phyloP scores from a whole-genome alignment of 2,113 vertebrate genomes.

The Chlamydotis undulata region DNA sequence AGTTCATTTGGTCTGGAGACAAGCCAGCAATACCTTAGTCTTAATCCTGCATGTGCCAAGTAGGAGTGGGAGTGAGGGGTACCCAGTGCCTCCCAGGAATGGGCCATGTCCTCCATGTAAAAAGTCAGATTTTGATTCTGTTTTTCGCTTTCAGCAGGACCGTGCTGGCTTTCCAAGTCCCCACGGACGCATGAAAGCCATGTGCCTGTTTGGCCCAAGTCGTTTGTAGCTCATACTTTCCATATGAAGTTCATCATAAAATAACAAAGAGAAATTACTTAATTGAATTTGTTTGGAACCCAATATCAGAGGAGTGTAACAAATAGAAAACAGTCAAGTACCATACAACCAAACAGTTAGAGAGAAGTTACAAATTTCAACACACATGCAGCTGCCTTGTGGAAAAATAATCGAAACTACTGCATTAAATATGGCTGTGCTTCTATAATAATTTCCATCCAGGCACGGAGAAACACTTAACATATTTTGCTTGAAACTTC shows the following conservation, averaged over 20 bases:
- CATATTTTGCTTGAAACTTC: background rate
- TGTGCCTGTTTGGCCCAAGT: background rate
- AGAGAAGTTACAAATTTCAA: slow-evolving; percentile 32
- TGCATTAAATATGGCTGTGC: background rate
- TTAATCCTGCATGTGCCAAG: background rate
- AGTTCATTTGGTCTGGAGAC: background rate
- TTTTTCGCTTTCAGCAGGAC: background rate
- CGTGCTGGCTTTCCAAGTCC: background rate
- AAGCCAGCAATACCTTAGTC: background rate
- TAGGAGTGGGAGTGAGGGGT: background rate
- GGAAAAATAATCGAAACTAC: background rate
- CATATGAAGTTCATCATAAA: slow-evolving; percentile 34
- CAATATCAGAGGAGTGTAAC: slow-evolving; percentile 28
- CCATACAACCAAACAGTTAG: background rate
- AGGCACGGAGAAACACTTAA: background rate
- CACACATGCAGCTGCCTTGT: background rate
- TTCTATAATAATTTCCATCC: background rate
- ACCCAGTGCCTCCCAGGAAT: background rate
- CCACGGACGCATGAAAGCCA: background rate
- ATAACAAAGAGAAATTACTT: slow-evolving; percentile 34
- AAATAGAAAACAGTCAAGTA: slow-evolving; percentile 20
- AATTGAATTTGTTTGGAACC: slow-evolving; percentile 50
- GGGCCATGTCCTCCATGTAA: background rate
- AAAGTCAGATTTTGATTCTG: background rate
- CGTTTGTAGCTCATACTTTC: slow-evolving; percentile 25